A percentile compares a stretch with the other conserved stretches of the same genome.
phyloP scores from a whole-genome alignment of 2,797 vertebrate species.

The Lophotriccus pileatus region DNA sequence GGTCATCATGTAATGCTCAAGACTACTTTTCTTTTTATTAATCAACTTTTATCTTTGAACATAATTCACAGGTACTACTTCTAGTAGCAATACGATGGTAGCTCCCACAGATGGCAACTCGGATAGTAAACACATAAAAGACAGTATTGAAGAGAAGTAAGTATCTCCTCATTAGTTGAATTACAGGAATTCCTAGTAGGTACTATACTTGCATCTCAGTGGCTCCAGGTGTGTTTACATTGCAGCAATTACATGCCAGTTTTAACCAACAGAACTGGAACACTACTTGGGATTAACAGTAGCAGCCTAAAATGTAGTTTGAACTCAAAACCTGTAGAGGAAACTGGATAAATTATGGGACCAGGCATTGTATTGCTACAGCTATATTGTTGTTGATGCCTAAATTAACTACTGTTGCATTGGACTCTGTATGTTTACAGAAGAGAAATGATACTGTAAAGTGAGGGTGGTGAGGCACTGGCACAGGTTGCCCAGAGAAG shows the following conservation, averaged over 20 bases:
- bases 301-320: neutral
- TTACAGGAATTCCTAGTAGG: neutral
- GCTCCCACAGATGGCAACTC: slow-evolving; percentile 87
- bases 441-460: neutral
- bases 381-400: neutral
- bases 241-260: neutral
- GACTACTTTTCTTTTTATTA: neutral
- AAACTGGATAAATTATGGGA: neutral
- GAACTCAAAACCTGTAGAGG: neutral
- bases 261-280: neutral
- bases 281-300: neutral
- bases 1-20: neutral
- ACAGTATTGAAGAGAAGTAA: slow-evolving; percentile 91
- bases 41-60: neutral
- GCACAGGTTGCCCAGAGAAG: neutral
- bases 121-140: slow-evolving; percentile 89
- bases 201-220: neutral
- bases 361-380: neutral
- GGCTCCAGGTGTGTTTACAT: neutral
- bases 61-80: slow-evolving; percentile 87
- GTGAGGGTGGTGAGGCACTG: neutral
- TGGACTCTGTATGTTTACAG: neutral
- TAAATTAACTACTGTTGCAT: neutral
- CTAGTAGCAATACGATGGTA: slow-evolving; percentile 99
- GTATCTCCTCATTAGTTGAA: slow-evolving; percentile 3